Conservation (phyloP, 2,797 vertebrate genomes). For the Urosaurus nigricauda region DNA sequence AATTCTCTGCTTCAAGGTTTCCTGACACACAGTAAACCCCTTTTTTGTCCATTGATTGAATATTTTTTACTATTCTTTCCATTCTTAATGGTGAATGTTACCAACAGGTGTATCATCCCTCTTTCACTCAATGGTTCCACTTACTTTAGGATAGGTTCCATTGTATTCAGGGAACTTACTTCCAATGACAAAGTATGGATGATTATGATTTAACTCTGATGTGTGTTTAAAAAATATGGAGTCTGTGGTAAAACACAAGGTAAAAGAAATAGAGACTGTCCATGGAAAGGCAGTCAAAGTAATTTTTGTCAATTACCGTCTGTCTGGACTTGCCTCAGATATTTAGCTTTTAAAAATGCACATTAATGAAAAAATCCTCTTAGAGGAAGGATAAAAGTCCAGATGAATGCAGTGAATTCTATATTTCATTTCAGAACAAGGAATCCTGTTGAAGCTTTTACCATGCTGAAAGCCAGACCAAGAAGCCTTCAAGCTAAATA, state of each 20-base stretch:
- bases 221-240: not conserved
- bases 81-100: too few species aligned
- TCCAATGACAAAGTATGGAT: not conserved
- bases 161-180: not conserved
- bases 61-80: too few species aligned
- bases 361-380: not conserved
- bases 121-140: not conserved
- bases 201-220: too few species aligned
- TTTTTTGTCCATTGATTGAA: too few species aligned
- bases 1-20: too few species aligned
- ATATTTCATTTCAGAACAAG: slow-evolving; percentile 35
- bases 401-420: slow-evolving; percentile 7
- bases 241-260: too few species aligned
- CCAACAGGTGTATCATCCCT: not conserved
- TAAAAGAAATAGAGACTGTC: not conserved
- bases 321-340: slow-evolving; percentile 27
- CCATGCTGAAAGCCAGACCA: slow-evolving; percentile 32
- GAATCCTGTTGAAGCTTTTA: slow-evolving; percentile 1
- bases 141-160: not conserved
- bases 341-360: not conserved
- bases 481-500: slow-evolving; percentile 2
- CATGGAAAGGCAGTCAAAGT: not conserved
- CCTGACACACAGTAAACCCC: too few species aligned
- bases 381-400: slow-evolving; percentile 28
- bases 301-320: not conserved